These are phyloP conservation scores for Drosophila mojavensis DNA, from an alignment of 1,140 invertebrate genomes.

Conservation along the genomic window DNA sequence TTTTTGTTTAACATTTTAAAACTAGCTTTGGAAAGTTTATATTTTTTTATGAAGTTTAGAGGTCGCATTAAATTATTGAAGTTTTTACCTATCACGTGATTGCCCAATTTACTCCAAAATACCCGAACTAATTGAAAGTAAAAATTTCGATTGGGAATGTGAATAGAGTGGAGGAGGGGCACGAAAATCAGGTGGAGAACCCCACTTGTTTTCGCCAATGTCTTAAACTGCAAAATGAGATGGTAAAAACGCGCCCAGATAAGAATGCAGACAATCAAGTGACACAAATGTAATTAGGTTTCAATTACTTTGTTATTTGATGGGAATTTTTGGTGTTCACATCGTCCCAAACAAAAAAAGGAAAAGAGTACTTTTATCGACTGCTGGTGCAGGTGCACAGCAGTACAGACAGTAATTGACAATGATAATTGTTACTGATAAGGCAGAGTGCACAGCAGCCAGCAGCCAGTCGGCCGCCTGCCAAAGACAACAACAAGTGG, in stretches of 20 bases:
- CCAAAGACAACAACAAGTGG: background rate
- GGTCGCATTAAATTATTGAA: too few species aligned
- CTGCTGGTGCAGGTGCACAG: background rate
- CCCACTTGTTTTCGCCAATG: slow-evolving; percentile 1
- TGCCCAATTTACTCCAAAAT: too few species aligned
- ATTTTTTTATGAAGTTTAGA: too few species aligned
- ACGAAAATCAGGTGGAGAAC: background rate
- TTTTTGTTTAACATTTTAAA: too few species aligned
- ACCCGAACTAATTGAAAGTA: background rate
- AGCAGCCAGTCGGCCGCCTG: slow-evolving; percentile 12
- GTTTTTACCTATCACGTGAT: too few species aligned
- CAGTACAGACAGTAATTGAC: background rate
- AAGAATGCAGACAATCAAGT: background rate
- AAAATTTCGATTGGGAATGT: background rate
- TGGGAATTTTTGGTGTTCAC: slow-evolving; percentile 4
- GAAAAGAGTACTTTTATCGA: background rate
- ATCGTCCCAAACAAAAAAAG: slow-evolving; percentile 7
- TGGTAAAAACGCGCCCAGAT: background rate
- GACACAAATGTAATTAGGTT: slow-evolving; percentile 33
- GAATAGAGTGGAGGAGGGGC: background rate
- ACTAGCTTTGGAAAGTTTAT: too few species aligned
- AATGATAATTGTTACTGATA: slow-evolving; percentile 46
- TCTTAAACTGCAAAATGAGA: background rate
- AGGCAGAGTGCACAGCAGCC: slow-evolving; percentile 14
- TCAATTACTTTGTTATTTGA: slow-evolving; percentile 28